These are phyloP conservation scores for Cichladusa arquata DNA, from an alignment of 2,113 vertebrate genomes.

Conservation along the genomic window DNA sequence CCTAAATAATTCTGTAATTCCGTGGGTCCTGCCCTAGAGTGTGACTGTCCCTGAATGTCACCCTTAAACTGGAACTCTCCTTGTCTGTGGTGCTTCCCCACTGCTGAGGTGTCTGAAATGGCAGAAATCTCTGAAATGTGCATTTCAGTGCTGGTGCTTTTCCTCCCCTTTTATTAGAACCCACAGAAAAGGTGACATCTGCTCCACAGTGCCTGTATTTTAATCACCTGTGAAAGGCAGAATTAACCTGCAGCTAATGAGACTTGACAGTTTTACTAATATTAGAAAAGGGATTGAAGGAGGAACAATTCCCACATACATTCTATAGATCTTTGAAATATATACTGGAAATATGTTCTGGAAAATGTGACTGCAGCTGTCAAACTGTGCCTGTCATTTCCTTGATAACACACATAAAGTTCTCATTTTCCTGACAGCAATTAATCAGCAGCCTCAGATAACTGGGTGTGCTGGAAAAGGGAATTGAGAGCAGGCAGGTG, in stretches of 20 bases:
- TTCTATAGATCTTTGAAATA: background rate
- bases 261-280: background rate
- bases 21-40: background rate
- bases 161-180: background rate
- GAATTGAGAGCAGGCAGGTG: background rate
- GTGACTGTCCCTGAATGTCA: background rate
- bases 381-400: background rate
- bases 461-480: background rate
- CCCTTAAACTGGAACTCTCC: background rate
- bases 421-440: background rate
- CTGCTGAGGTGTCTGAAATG: background rate
- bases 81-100: accelerated
- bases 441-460: background rate
- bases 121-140: background rate
- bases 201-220: background rate
- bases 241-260: background rate
- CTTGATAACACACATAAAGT: background rate
- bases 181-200: background rate
- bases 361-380: background rate
- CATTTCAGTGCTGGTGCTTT: background rate
- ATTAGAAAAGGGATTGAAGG: background rate
- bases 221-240: constrained; percentile 12
- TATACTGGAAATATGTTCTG: background rate
- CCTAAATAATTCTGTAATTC: accelerated
- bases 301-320: background rate